Percentiles rank a stretch among this genome's conserved stretches.
These are phyloP conservation scores for Silurus glanis DNA, from an alignment of 2,113 vertebrate genomes.

Conservation along the genomic window DNA sequence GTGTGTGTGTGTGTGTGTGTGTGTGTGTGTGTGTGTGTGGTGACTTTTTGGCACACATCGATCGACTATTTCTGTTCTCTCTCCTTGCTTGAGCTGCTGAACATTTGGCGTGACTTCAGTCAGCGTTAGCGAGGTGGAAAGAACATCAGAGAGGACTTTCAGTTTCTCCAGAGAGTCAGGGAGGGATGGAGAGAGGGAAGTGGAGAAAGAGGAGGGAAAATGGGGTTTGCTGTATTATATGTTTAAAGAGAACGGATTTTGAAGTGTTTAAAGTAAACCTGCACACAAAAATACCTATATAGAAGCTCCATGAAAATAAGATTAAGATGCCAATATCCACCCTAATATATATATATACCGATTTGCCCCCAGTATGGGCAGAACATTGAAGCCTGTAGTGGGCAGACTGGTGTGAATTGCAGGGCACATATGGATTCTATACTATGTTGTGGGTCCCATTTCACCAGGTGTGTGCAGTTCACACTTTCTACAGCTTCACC, in stretches of 20 bases:
- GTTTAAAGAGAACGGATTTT: neutral
- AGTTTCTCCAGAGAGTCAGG: neutral
- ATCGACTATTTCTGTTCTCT: slow-evolving; percentile 71
- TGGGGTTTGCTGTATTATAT: neutral
- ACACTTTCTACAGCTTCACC: too few relatives aligned
- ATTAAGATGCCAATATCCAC: too few relatives aligned
- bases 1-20: slow-evolving; percentile 38
- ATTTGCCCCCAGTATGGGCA: too few relatives aligned
- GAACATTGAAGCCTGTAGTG: too few relatives aligned
- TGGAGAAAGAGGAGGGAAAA: slow-evolving; percentile 27
- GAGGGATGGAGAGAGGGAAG: neutral
- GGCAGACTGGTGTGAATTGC: too few relatives aligned
- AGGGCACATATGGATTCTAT: too few relatives aligned
- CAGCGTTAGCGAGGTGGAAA: slow-evolving; percentile 23
- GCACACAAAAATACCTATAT: neutral
- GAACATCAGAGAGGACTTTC: slow-evolving; percentile 2
- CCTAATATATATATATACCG: too few relatives aligned
- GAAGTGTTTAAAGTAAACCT: neutral
- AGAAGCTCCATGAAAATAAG: too few relatives aligned
- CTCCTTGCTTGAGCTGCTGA: slow-evolving; percentile 43
- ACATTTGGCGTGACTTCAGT: slow-evolving; percentile 40
- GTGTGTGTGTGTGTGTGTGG: slow-evolving; percentile 16
- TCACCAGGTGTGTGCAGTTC: too few relatives aligned
- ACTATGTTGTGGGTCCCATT: too few relatives aligned
- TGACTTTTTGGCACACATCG: slow-evolving; percentile 64